These are phyloP conservation scores for Bursaphelenchus okinawaensis DNA, from an alignment of 2,888 invertebrate genomes.

Conservation along the genomic window DNA sequence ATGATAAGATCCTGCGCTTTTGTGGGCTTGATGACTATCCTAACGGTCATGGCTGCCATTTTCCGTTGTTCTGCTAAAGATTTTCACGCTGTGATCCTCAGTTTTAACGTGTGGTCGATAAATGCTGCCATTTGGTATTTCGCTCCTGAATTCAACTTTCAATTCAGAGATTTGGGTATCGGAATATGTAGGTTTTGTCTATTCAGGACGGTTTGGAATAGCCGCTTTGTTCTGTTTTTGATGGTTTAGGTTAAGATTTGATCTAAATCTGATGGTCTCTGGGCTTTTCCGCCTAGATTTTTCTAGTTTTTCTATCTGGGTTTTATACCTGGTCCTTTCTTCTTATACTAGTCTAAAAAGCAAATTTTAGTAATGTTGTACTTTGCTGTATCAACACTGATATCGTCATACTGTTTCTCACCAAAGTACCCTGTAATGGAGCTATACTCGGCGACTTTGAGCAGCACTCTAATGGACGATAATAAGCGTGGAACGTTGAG, in stretches of 20 bases:
- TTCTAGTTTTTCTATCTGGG: too few relatives aligned
- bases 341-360: too few relatives aligned
- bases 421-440: constrained; percentile 9
- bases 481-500: constrained; percentile 6
- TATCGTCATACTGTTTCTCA: constrained; percentile 14
- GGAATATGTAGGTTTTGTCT: background rate
- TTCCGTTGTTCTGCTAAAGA: constrained; percentile 7
- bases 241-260: too few relatives aligned
- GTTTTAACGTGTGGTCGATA: background rate
- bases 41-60: background rate
- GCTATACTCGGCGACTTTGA: background rate
- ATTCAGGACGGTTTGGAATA: too few relatives aligned
- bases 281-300: too few relatives aligned
- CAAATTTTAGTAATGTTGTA: constrained; percentile 13
- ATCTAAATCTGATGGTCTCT: too few relatives aligned
- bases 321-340: too few relatives aligned
- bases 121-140: constrained; percentile 7
- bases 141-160: constrained; percentile 8
- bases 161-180: constrained; percentile 2
- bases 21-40: background rate
- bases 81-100: constrained; percentile 1
- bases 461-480: background rate
- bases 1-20: constrained; percentile 8
- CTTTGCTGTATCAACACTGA: constrained; percentile 6
- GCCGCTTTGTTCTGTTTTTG: too few relatives aligned